These are phyloP conservation scores for Drosophila leonis DNA, from an alignment of 2,888 invertebrate species.

Conservation along the genomic window DNA sequence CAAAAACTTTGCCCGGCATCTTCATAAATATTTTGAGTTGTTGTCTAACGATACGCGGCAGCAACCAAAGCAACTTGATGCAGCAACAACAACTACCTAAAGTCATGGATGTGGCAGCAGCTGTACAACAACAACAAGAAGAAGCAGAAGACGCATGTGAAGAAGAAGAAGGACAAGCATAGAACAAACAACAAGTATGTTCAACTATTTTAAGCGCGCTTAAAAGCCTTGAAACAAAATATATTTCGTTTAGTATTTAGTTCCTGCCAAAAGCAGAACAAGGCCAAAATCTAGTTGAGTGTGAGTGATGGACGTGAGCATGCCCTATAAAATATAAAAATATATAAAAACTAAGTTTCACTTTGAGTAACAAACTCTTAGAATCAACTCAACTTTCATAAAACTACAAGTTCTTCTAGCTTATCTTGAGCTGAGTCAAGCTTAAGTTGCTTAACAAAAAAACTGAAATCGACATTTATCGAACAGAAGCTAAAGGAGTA, in stretches of 20 bases:
- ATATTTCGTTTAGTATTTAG: constrained; percentile 57
- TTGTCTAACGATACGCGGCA: constrained; percentile 54
- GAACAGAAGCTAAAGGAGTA: neutral
- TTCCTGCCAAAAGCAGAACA: neutral
- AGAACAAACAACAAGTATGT: constrained; percentile 43
- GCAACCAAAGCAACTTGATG: neutral
- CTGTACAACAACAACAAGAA: neutral
- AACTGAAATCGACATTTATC: neutral
- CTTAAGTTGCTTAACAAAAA: neutral
- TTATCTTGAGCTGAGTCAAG: neutral
- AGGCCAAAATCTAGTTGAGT: neutral
- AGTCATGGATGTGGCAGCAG: constrained; percentile 5
- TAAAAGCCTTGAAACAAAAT: constrained; percentile 59
- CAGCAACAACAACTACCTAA: constrained; percentile 1
- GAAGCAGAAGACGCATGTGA: constrained; percentile 4
- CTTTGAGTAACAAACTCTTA: neutral
- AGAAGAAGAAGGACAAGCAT: neutral
- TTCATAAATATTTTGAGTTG: constrained; percentile 73
- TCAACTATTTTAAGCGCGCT: constrained; percentile 57
- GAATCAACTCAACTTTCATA: neutral
- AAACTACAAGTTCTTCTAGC: neutral
- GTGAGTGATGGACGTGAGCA: neutral
- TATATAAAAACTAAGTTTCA: neutral
- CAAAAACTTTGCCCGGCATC: constrained; percentile 66
- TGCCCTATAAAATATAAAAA: neutral